A percentile compares a stretch with the other conserved stretches of the same genome.
These are phyloP conservation scores for Enteromius trimaculatus DNA, from an alignment of 2,797 vertebrate genomes.

Conservation along the genomic window DNA sequence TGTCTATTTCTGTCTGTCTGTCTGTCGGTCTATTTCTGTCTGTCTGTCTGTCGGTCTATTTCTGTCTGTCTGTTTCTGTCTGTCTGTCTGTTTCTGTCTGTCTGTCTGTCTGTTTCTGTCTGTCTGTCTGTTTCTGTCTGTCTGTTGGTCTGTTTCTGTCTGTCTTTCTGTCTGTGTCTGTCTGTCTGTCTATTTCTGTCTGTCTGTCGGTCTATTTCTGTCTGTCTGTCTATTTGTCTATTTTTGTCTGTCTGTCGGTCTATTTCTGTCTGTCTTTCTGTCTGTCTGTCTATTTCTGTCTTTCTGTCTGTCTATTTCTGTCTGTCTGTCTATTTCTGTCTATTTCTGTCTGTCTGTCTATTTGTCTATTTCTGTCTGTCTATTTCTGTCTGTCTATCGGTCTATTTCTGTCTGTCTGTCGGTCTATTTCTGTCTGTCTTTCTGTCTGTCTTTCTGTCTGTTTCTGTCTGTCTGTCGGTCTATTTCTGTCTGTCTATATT, in stretches of 20 bases:
- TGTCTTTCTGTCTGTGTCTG: not conserved
- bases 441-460: not conserved
- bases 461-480: not conserved
- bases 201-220: fast-evolving
- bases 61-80: not conserved
- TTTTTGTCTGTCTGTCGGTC: not conserved
- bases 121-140: not conserved
- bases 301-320: not conserved
- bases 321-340: not conserved
- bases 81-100: too few species aligned
- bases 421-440: not conserved
- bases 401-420: slow-evolving; percentile 11
- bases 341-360: not conserved
- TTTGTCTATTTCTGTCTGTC: slow-evolving; percentile 4
- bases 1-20: not conserved
- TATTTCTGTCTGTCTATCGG: not conserved
- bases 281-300: not conserved
- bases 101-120: not conserved
- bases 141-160: not conserved
- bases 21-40: not conserved
- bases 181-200: not conserved
- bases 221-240: not conserved
- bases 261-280: not conserved
- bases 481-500: not conserved
- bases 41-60: not conserved